Evolutionary conservation across 2,888 invertebrate genomes (phyloP), one percentile per base, ranked within the genome.

Genomic region (Trachelus iudaicus): DNA sequence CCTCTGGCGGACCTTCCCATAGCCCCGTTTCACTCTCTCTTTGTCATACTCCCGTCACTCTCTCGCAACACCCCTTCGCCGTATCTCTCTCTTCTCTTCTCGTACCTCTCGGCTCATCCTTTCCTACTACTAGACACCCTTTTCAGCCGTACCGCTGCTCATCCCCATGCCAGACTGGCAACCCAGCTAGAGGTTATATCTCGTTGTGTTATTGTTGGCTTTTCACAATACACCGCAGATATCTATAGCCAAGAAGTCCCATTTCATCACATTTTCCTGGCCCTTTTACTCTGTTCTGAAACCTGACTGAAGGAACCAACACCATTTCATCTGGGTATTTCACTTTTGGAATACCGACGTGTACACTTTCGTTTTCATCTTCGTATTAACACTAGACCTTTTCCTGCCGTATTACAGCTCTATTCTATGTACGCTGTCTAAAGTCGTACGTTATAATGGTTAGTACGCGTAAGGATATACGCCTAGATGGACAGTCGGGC

Each of bases 221-320:
- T 84, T 85, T 84, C 83, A 78, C 80, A 82, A 81, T 81, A 82
- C 82, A 73, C 79, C 81, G 79, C 83, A 78, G 81, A 82, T 77
- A 81, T 79, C 80, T 79, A 56, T 83, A 71, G 73, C 80, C 84
- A 82, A 85, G 83, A 84, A 81, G 81, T 81, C 56, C 85, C 85
- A 83, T 85, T 85, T 85, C 85, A 81, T 84, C 85, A 81, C 80
- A 81, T 81, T 83, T 79, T 78, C 77, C 75, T 80, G 75, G 77
- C 81, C 77, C 79, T 79, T 79, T 81, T 82, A 77, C 79, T 73
- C 35, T 56, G 56, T 56, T 56, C 23, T 23, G 56, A 56, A 56
- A 56, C 23, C 56, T 56, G 56, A 23, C 56, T 23, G 9, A 56
- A 56, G 23, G 6, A 23, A 56, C 9, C 56, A 56, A 2, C 56